phyloP scores from a whole-genome alignment of 2,888 invertebrate genomes.

The Mystacides longicornis region DNA sequence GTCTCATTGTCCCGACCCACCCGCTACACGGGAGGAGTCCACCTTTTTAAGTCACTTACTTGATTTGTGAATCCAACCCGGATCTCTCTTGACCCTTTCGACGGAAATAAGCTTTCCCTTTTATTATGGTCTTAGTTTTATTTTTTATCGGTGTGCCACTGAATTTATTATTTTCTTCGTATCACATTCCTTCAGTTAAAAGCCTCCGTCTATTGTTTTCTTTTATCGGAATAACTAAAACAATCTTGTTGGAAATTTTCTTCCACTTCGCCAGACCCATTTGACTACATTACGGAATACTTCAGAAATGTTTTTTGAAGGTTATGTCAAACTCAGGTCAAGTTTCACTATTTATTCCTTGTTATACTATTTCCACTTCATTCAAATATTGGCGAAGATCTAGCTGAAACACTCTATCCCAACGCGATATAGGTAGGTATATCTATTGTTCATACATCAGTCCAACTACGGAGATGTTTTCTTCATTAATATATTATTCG shows the following conservation, averaged over 20 bases:
- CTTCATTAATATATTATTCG: no score
- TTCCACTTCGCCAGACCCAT: no score
- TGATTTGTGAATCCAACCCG: constrained; percentile 16
- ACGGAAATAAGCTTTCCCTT: constrained; percentile 18
- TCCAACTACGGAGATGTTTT: no score
- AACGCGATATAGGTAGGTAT: no score
- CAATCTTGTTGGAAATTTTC: not conserved
- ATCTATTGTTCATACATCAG: no score
- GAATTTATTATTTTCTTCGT: constrained; percentile 1
- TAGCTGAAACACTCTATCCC: no score
- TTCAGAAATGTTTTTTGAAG: no score
- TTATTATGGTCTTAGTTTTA: constrained; percentile 14
- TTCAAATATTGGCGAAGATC: no score
- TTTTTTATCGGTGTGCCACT: constrained; percentile 6
- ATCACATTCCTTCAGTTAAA: constrained; percentile 1
- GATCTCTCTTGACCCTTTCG: constrained; percentile 15
- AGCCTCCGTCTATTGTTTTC: not conserved
- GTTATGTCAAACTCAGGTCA: no score
- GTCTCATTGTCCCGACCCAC: not conserved
- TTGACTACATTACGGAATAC: no score
- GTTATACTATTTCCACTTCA: no score
- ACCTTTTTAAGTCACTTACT: constrained; percentile 18
- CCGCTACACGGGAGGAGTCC: not conserved
- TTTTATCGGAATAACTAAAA: not conserved
- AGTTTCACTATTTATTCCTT: no score